phyloP scores from a whole-genome alignment of 2,113 vertebrate species.

The Gopherus flavomarginatus region DNA sequence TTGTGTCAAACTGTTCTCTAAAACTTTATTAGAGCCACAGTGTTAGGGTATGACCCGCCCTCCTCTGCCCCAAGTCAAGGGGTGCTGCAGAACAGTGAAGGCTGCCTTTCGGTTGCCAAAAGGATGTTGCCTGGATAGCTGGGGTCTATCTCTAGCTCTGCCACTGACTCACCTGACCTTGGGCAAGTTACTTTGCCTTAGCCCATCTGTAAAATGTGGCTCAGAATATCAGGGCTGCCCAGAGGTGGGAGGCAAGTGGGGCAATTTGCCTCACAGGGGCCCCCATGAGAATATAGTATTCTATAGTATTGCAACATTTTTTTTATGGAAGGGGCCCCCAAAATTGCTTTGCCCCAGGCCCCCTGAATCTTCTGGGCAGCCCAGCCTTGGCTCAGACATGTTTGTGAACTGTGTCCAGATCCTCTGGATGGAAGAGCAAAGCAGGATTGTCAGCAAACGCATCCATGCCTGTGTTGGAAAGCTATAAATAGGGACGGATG shows the following conservation, averaged over 20 bases:
- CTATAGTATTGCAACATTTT: too few relatives aligned
- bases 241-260: too few relatives aligned
- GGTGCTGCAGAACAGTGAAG: neutral
- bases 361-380: too few relatives aligned
- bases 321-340: too few relatives aligned
- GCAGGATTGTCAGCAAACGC: fast-evolving
- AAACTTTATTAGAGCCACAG: too few relatives aligned
- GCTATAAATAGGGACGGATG: conserved; percentile 35
- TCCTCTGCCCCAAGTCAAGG: neutral
- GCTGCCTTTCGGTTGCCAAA: neutral
- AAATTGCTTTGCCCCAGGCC: too few relatives aligned
- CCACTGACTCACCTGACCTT: neutral
- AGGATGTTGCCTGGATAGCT: fast-evolving
- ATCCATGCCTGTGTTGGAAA: neutral
- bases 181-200: neutral
- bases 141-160: neutral
- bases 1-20: too few relatives aligned
- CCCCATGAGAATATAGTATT: too few relatives aligned
- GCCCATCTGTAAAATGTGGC: neutral
- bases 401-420: neutral
- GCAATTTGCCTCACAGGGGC: too few relatives aligned
- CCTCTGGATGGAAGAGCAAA: neutral
- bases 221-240: neutral
- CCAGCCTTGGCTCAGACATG: conserved; percentile 15
- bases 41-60: too few relatives aligned